These are phyloP conservation scores for Gallirallus australis DNA, from an alignment of 2,797 vertebrate species.

Conservation along the genomic window DNA sequence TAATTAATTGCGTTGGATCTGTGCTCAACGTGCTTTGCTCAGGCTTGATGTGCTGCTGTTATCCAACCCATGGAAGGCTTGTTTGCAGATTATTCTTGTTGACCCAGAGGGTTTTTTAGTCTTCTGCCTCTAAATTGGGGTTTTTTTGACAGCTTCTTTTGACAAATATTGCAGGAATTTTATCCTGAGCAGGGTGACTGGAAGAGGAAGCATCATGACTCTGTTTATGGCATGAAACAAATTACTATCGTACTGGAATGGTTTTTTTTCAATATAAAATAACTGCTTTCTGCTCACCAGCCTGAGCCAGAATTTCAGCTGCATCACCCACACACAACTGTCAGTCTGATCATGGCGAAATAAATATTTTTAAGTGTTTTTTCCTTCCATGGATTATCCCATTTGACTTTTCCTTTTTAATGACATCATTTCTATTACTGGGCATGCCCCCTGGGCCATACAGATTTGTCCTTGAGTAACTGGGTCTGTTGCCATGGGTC, in stretches of 20 bases:
- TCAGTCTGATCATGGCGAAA: not conserved
- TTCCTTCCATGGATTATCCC: not conserved
- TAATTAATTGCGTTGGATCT: not conserved
- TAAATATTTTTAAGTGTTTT: slow-evolving; percentile 34
- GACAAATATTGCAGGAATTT: not conserved
- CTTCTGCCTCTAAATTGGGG: not conserved
- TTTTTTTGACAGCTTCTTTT: not conserved
- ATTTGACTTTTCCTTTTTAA: not conserved
- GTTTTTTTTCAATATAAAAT: not conserved
- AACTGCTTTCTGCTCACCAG: not conserved
- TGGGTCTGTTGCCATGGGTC: not conserved
- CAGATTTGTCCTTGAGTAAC: not conserved
- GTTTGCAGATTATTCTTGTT: not conserved
- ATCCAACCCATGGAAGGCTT: not conserved
- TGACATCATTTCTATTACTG: not conserved
- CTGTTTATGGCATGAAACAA: not conserved
- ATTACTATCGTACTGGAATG: not conserved
- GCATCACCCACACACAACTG: slow-evolving; percentile 9
- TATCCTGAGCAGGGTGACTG: not conserved
- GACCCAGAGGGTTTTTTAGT: not conserved
- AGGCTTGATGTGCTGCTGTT: not conserved
- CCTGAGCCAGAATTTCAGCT: not conserved
- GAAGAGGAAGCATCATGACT: not conserved
- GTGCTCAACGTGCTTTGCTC: not conserved
- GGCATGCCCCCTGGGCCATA: not conserved